Percentiles rank a stretch among this genome's conserved stretches.
These are phyloP conservation scores for Rhinichthys osculus DNA, from an alignment of 2,797 vertebrate species.

Conservation along the genomic window DNA sequence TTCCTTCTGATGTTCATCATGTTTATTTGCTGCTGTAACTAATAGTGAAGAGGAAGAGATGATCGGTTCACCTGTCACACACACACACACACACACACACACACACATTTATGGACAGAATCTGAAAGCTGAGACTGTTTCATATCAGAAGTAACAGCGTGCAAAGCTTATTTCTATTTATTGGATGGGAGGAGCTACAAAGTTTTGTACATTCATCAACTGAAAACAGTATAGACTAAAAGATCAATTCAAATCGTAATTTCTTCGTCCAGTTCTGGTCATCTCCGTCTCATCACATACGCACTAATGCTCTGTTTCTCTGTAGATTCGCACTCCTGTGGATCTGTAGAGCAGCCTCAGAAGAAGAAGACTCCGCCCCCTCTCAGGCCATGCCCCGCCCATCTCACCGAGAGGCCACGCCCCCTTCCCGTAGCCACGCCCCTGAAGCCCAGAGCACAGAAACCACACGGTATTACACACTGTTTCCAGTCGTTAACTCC, in stretches of 20 bases:
- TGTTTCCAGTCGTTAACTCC: constrained; percentile 7
- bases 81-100: too few species aligned
- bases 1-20: too few species aligned
- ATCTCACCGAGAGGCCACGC: constrained; percentile 77
- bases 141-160: too few species aligned
- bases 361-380: constrained; percentile 71
- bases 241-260: neutral
- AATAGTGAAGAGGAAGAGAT: too few species aligned
- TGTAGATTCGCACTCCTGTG: constrained; percentile 80
- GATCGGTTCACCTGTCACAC: too few species aligned
- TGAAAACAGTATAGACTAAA: neutral
- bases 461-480: constrained; percentile 83
- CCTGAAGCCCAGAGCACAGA: constrained; percentile 79
- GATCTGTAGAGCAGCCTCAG: constrained; percentile 78
- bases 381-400: constrained; percentile 77
- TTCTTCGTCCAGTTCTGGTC: neutral
- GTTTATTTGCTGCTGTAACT: too few species aligned
- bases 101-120: too few species aligned
- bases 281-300: constrained; percentile 45
- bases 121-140: too few species aligned
- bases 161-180: neutral
- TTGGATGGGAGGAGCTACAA: neutral
- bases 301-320: neutral
- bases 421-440: constrained; percentile 73
- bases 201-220: neutral